A percentile compares a stretch with the other conserved stretches of the same genome.
Evolutionary conservation across 2,797 vertebrate genomes (phyloP).

Genomic region (Eulemur coronatus): DNA sequence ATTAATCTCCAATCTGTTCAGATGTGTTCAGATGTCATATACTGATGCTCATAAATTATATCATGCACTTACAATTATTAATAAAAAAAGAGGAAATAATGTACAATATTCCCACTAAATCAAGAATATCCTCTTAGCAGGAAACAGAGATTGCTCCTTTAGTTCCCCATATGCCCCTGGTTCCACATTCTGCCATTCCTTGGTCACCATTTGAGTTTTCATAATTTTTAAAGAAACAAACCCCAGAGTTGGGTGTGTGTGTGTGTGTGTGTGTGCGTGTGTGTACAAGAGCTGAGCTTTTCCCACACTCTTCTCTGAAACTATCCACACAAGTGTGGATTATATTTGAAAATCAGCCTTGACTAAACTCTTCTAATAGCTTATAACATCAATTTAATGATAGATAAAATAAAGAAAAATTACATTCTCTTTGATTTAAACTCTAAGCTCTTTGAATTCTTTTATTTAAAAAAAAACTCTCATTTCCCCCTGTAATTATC

Average conservation of each 20-base stretch:
- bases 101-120: not conserved
- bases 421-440: constrained; percentile 65
- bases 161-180: not conserved
- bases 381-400: constrained; percentile 68
- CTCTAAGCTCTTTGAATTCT: constrained; percentile 70
- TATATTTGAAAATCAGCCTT: constrained; percentile 65
- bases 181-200: not conserved
- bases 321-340: not conserved
- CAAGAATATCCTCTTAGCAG: not conserved
- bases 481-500: constrained; percentile 72
- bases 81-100: not conserved
- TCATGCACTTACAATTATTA: not conserved
- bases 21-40: not conserved
- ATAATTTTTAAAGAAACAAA: constrained; percentile 21
- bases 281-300: not conserved
- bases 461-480: constrained; percentile 53
- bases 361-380: constrained; percentile 67
- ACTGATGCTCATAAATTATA: not conserved
- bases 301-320: not conserved
- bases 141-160: not conserved
- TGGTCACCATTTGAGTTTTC: not conserved
- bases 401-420: constrained; percentile 73
- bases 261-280: fast-evolving
- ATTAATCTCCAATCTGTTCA: not conserved
- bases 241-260: not conserved